Percentiles rank a stretch among this genome's conserved stretches.
These are phyloP conservation scores for Hypsopygia costalis DNA, from an alignment of 2,888 invertebrate genomes.

Conservation along the genomic window DNA sequence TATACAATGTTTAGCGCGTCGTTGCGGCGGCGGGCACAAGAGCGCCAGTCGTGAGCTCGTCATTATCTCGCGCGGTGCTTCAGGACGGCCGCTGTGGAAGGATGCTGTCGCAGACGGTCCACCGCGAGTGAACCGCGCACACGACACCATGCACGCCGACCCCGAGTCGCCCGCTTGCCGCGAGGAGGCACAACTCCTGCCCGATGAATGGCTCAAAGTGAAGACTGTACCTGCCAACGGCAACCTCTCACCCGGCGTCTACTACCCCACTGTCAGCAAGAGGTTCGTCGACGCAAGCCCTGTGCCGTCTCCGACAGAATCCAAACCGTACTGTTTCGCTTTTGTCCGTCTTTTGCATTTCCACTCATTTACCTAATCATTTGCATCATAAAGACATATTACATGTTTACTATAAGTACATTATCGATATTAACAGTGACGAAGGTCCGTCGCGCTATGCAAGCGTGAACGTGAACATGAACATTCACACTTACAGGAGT, in stretches of 20 bases:
- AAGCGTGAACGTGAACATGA: conserved; percentile 64
- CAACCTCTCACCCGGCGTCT: conserved; percentile 72
- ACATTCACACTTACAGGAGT: conserved; percentile 51
- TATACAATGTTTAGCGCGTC: conserved; percentile 73
- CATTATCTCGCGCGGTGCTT: conserved; percentile 77
- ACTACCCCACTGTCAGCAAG: conserved; percentile 74
- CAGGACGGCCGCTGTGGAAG: conserved; percentile 58
- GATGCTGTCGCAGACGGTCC: conserved; percentile 48
- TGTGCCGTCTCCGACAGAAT: conserved; percentile 61
- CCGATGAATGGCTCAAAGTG: conserved; percentile 74
- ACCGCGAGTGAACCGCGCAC: conserved; percentile 44
- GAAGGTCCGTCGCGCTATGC: conserved; percentile 54
- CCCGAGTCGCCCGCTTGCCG: conserved; percentile 72
- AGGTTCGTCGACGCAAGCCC: conserved; percentile 67
- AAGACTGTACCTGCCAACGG: conserved; percentile 65
- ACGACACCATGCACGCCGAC: conserved; percentile 63
- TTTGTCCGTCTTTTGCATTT: conserved; percentile 50
- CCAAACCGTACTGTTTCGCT: conserved; percentile 66
- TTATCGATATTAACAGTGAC: conserved; percentile 64
- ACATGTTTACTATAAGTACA: conserved; percentile 39
- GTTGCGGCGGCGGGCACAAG: conserved; percentile 49
- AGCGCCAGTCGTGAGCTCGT: conserved; percentile 72
- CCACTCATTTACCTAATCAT: conserved; percentile 27
- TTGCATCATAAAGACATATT: conserved; percentile 48
- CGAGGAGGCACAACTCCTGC: conserved; percentile 71